phyloP scores from a whole-genome alignment of 35 echinoderm and acorn worm species.

The Nesometra sesokonis region DNA sequence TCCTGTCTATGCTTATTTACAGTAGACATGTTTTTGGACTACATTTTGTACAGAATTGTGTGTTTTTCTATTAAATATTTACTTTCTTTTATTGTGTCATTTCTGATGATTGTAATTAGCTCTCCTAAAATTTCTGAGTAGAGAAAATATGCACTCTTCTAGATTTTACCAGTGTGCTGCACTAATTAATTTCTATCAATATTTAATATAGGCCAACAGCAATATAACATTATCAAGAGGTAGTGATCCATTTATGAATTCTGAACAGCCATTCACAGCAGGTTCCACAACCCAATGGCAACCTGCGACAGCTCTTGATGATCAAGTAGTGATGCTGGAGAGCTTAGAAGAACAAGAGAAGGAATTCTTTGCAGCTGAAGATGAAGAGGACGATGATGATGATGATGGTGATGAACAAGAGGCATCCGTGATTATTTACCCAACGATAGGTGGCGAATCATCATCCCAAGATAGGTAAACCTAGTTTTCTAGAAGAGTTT shows the following conservation, averaged over 20 bases:
- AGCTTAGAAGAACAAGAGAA: constrained; percentile 37
- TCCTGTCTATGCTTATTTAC: no score
- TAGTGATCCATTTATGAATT: constrained; percentile 42
- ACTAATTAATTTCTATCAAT: no score
- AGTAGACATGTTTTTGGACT: no score
- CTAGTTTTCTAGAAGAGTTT: background rate
- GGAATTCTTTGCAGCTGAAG: background rate
- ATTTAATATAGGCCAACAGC: constrained; percentile 5
- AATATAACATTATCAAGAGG: constrained; percentile 50
- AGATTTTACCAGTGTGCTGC: no score
- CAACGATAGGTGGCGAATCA: constrained; percentile 26
- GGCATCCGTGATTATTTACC: constrained; percentile 56
- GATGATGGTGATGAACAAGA: constrained; percentile 38
- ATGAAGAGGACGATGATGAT: constrained; percentile 36
- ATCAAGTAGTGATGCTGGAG: background rate
- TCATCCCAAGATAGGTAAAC: constrained; percentile 46
- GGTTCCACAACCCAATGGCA: background rate
- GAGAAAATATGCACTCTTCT: no score
- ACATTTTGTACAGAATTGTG: no score
- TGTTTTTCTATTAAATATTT: no score
- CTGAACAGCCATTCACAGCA: background rate
- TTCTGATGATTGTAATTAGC: no score
- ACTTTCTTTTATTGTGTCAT: no score
- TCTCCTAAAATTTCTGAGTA: no score
- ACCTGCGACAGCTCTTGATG: constrained; percentile 11